Percentiles rank a stretch among this genome's conserved stretches.
Conservation (phyloP, 2,888 invertebrate genomes). For the Diplazon laetatorius region DNA sequence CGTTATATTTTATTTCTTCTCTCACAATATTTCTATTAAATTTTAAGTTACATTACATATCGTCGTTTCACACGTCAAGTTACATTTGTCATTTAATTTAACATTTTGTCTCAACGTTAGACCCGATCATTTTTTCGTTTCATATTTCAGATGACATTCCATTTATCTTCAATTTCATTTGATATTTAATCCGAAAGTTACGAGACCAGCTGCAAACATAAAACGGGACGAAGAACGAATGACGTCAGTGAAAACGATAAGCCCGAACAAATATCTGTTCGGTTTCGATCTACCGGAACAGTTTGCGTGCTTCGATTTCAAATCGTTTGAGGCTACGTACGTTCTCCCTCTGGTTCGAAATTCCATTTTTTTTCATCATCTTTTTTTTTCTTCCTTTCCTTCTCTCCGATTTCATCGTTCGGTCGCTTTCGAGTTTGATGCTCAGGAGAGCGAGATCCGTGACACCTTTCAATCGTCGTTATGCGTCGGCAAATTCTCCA, state of each 20-base stretch:
- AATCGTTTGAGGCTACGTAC: background rate
- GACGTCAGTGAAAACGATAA: slow-evolving; percentile 6
- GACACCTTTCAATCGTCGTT: background rate
- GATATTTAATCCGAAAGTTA: background rate
- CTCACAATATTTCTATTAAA: too few relatives aligned
- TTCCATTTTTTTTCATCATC: background rate
- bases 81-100: too few relatives aligned
- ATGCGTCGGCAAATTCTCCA: too few relatives aligned
- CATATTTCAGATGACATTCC: too few relatives aligned
- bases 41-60: too few relatives aligned
- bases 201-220: background rate
- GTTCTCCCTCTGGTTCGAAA: background rate
- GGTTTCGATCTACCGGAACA: background rate
- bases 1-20: too few relatives aligned
- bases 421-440: background rate
- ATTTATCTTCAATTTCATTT: too few relatives aligned
- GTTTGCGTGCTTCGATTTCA: background rate
- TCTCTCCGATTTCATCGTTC: background rate
- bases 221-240: slow-evolving; percentile 7
- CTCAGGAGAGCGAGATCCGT: background rate
- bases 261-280: background rate
- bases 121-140: too few relatives aligned
- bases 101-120: too few relatives aligned
- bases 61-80: too few relatives aligned
- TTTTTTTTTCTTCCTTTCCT: background rate